These are phyloP conservation scores for Psylliodes chrysocephalus DNA, from an alignment of 2,888 invertebrate species.

Conservation along the genomic window DNA sequence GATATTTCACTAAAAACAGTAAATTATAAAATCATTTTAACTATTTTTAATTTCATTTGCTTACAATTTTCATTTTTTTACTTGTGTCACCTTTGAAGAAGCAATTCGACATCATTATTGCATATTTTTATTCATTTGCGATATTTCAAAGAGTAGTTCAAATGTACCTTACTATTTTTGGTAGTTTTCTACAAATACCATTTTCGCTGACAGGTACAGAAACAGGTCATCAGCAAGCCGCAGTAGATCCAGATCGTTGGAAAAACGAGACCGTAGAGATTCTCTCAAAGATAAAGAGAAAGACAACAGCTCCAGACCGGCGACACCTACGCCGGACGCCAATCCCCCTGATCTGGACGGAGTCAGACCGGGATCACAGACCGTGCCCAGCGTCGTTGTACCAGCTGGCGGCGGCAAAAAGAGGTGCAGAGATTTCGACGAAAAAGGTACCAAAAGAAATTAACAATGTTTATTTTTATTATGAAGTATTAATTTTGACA, in stretches of 20 bases:
- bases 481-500: too few relatives aligned
- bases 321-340: conserved; percentile 70
- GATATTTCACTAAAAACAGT: too few relatives aligned
- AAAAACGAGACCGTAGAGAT: conserved; percentile 63
- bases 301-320: conserved; percentile 55
- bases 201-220: conserved; percentile 44
- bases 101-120: too few relatives aligned
- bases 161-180: too few relatives aligned
- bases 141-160: too few relatives aligned
- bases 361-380: conserved; percentile 66
- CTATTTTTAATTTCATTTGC: too few relatives aligned
- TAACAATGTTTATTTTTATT: too few relatives aligned
- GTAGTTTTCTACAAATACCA: too few relatives aligned
- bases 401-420: conserved; percentile 68
- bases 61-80: too few relatives aligned
- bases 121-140: too few relatives aligned
- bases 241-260: conserved; percentile 65
- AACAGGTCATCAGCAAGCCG: conserved; percentile 48
- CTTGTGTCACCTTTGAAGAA: too few relatives aligned
- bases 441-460: conserved; percentile 69
- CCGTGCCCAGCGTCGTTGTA: conserved; percentile 67
- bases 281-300: conserved; percentile 60
- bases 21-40: too few relatives aligned
- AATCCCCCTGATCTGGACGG: conserved; percentile 70
- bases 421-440: conserved; percentile 90